Evolutionary conservation across 2,113 vertebrate genomes (phyloP), one percentile per base, ranked within the genome.

Genomic region (Fulmarus glacialis): DNA sequence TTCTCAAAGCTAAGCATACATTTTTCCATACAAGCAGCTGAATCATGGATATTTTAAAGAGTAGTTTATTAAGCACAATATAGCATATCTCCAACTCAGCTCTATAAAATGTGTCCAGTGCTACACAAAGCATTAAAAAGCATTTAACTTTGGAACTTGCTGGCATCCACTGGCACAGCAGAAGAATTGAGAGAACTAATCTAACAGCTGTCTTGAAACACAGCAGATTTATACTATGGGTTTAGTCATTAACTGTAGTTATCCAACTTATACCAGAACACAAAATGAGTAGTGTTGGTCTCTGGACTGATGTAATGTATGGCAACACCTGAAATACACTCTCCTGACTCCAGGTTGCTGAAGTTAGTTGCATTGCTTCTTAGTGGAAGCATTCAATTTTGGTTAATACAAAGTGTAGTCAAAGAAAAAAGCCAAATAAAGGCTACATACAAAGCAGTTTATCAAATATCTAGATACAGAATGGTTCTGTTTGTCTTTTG

Each of bases 51-150:
- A 93, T 91, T 89, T 70, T 79, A 45, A 85, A 85, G 93, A 92
- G 34, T n/a, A 86, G 43, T 95, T 95, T 96, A 92, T 88, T 50
- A 95, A 90, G 82, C 64, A 89, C 36, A 82, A 84, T 62, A 95
- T 5, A 91, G 60, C 56, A 7, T 62, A 72, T 93, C 91, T 97
- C 73, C 70, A 92, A 74, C 52, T 63, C 53, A 81, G 87, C 73
- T 77, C 83, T 94, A 74, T 36, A 88, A 93, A 96, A 90, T 4
- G 52, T 32, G 53, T 38, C 63, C 53, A 94, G 50, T 68, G 77
- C 77, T 62, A 16, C 50, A 78, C 15, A 90, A 82, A 91, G 66
- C 77, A 93, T 56, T 91, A 87, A 67, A 87, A 94, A 80, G 42
- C 78, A 77, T 56, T 70, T 87, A 82, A 50, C 42, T 87, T 50